Base-by-base conservation (phyloP, 2,888 invertebrate genomes). In the Sinelater perroti region DNA sequence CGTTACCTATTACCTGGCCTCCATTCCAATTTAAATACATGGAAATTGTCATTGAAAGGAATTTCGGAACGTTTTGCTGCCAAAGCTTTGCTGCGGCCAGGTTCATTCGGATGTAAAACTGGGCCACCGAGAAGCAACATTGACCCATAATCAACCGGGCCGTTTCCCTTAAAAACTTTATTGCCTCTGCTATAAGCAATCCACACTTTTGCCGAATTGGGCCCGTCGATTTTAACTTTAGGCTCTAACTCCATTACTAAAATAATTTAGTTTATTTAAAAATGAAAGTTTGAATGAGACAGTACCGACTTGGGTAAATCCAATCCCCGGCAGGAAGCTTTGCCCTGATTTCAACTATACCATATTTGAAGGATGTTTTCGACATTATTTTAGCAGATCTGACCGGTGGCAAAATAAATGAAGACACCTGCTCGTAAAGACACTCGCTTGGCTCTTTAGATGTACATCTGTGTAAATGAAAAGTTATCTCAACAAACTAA, bases 11-110 rank as follows among this genome's bases (percentile, higher is more conserved):
- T 24, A 85, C 86, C 81, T 69, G 83, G 82, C 6, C 79, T 81
- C 91, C 91, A 92, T 46, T 82, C 81, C 1, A 90, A 52, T 5
- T 81, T 80, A 70, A 85, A 91, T 1, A 77, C 78, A 66, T 91
- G 90, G 72, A 84, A 88, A 6, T 81, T 79, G 3, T 84, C 78
- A 5, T 84, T 83, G 82, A 85, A 85, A 0, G 71, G 62, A 1
- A 49, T 62, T 50, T 7, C 4, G 3, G 24, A 28, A 4, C 38
- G 56, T 7, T 62, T 76, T 1, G 63, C 64, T 26, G 46, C 47
- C 0, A 80, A 65, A 11, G 79, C 67, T 3, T 64, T 67, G 10
- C 77, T 71, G 6, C 78, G 75, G 33, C 79, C 79, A 1, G 71
- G 70, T 18, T 78, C 74, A 2, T 72, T 66, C 1, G 60, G 36